Conservation (phyloP, 2,113 vertebrate species). For the Columba janthina region DNA sequence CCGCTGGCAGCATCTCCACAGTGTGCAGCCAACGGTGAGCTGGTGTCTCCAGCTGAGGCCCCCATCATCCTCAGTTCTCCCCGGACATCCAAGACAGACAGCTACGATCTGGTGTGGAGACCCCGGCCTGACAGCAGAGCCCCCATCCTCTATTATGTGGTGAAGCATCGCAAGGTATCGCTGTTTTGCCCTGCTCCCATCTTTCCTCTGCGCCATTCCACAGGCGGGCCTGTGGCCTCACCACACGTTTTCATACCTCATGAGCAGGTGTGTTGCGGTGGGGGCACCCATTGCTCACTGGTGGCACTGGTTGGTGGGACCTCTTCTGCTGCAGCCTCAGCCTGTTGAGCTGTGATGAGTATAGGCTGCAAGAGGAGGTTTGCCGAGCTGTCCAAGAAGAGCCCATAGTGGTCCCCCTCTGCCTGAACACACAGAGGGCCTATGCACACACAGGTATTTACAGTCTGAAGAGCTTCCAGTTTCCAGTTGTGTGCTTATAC, state of each 20-base stretch:
- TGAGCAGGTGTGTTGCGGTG: not conserved
- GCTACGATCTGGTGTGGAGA: constrained; percentile 93
- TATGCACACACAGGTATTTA: not conserved
- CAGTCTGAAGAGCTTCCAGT: not conserved
- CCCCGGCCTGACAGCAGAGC: constrained; percentile 84
- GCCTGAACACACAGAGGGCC: not conserved
- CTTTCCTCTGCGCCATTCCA: fast-evolving
- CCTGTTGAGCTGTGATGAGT: not conserved
- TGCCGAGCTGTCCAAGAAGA: not conserved
- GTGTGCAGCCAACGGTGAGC: constrained; percentile 78
- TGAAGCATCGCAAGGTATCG: constrained; percentile 94
- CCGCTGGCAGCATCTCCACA: constrained; percentile 67
- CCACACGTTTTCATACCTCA: fast-evolving
- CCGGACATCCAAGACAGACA: constrained; percentile 90
- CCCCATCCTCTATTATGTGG: constrained; percentile 87
- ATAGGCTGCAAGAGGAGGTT: not conserved
- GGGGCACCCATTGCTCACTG: not conserved
- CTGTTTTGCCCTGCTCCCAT: not conserved
- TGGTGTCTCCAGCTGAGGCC: constrained; percentile 83
- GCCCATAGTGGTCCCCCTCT: fast-evolving
- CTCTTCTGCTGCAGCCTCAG: not conserved
- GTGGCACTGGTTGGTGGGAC: not conserved
- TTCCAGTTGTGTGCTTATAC: not conserved
- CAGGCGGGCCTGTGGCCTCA: not conserved
- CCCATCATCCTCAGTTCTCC: constrained; percentile 95